Conservation (phyloP, 2,113 vertebrate genomes). For the Paraplagusia blochii region DNA sequence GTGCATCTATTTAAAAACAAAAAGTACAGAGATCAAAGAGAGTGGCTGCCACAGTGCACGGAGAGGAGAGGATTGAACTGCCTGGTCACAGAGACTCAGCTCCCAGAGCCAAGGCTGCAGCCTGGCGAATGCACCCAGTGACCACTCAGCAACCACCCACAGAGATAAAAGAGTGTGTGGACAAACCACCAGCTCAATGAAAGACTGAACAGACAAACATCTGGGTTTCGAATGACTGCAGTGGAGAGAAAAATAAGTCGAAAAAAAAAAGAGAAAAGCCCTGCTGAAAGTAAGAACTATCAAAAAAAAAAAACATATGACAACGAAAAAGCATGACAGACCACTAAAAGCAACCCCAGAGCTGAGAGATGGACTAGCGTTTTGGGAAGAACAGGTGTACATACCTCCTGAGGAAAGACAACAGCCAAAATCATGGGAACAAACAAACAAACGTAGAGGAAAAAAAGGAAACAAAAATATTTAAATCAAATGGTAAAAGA, state of each 20-base stretch:
- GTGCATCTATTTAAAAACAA: slow-evolving; percentile 70
- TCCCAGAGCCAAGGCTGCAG: slow-evolving; percentile 24
- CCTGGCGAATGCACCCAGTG: slow-evolving; percentile 48
- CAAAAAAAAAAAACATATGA: slow-evolving; percentile 40
- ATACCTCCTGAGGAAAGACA: slow-evolving; percentile 99
- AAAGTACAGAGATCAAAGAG: slow-evolving; percentile 54
- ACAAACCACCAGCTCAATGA: slow-evolving; percentile 66
- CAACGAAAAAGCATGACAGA: slow-evolving; percentile 76
- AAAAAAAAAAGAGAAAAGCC: slow-evolving; percentile 32
- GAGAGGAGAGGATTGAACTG: slow-evolving; percentile 51
- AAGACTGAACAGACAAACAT: slow-evolving; percentile 61
- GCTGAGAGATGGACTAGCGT: slow-evolving; percentile 76
- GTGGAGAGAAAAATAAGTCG: slow-evolving; percentile 41
- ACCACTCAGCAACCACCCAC: slow-evolving; percentile 52
- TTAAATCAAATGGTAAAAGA: slow-evolving; percentile 90
- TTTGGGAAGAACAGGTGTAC: slow-evolving; percentile 82
- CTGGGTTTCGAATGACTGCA: slow-evolving; percentile 52
- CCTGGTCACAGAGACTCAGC: slow-evolving; percentile 59
- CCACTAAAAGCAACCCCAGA: slow-evolving; percentile 81
- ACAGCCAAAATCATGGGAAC: slow-evolving; percentile 97
- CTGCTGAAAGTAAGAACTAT: slow-evolving; percentile 21
- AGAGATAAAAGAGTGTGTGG: slow-evolving; percentile 56
- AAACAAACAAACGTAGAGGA: slow-evolving; percentile 87
- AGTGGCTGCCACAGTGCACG: slow-evolving; percentile 68
- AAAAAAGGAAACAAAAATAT: slow-evolving; percentile 85